These are phyloP conservation scores for Acrocera orbiculus DNA, from an alignment of 2,888 invertebrate species.

Conservation along the genomic window DNA sequence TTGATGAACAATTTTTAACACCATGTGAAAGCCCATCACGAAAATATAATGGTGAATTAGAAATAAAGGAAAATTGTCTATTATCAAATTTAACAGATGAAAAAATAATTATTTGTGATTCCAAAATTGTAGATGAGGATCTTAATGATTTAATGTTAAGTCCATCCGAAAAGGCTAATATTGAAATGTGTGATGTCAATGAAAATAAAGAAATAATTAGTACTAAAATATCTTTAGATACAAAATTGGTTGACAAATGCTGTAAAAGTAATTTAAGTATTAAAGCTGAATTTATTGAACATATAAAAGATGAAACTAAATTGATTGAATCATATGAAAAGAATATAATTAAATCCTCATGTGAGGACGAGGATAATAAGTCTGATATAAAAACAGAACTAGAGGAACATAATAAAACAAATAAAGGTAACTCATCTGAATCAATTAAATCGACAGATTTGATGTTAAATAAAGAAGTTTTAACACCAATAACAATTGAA, in stretches of 20 bases:
- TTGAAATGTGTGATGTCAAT: conserved; percentile 9
- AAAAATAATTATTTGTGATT: conserved; percentile 16
- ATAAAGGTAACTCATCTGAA: neutral
- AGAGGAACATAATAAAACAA: conserved; percentile 13
- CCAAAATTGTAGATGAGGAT: conserved; percentile 8
- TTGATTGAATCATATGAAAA: conserved; percentile 3
- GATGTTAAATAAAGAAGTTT: conserved; percentile 35
- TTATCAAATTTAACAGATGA: conserved; percentile 12
- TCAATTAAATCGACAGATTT: neutral
- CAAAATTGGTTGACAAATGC: conserved; percentile 10
- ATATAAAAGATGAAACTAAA: conserved; percentile 2
- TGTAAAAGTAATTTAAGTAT: conserved; percentile 10
- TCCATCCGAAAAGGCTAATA: conserved; percentile 2
- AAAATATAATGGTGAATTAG: conserved; percentile 7
- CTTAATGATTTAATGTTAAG: conserved; percentile 8
- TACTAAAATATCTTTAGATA: conserved; percentile 8
- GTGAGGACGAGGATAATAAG: conserved; percentile 1
- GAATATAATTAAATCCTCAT: conserved; percentile 5
- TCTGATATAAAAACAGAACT: conserved; percentile 8
- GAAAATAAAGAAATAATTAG: conserved; percentile 12
- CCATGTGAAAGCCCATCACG: conserved; percentile 14
- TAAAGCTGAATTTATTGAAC: conserved; percentile 3
- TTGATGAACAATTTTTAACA: conserved; percentile 17
- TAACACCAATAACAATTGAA: conserved; percentile 69
- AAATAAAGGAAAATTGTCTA: conserved; percentile 13